Evolutionary conservation across 2,888 invertebrate genomes (phyloP).

Genomic region (Dexiosoma caninum): DNA sequence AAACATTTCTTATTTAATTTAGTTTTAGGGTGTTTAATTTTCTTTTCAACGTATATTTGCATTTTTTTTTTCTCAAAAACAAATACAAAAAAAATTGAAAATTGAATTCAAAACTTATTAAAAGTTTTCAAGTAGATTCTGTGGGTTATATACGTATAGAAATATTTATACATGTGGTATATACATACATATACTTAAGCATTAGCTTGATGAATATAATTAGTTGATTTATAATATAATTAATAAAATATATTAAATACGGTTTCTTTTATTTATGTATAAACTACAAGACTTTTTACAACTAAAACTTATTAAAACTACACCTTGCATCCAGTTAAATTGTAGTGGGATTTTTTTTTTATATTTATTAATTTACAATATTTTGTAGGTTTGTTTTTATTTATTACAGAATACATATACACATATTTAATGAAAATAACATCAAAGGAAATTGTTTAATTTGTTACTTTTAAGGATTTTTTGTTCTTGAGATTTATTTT

Average conservation of each 20-base stretch:
- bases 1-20: slow-evolving; percentile 25
- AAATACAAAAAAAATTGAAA: not conserved
- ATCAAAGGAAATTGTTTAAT: slow-evolving; percentile 33
- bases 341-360: not conserved
- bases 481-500: not conserved
- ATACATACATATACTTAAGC: slow-evolving; percentile 30
- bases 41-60: not conserved
- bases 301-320: slow-evolving; percentile 21
- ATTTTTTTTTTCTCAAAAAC: not conserved
- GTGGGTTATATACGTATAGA: slow-evolving; percentile 3
- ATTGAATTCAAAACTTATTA: not conserved
- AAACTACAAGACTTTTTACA: slow-evolving; percentile 19
- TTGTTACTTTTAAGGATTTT: not conserved
- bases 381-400: not conserved
- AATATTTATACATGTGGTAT: too few relatives aligned
- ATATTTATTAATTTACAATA: slow-evolving; percentile 20
- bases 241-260: slow-evolving; percentile 15
- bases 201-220: slow-evolving; percentile 26
- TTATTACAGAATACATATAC: not conserved
- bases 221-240: slow-evolving; percentile 31
- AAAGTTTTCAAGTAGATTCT: slow-evolving; percentile 26
- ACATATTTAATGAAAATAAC: too few relatives aligned
- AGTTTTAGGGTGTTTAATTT: not conserved
- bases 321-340: slow-evolving; percentile 34
- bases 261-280: not conserved